Conservation (phyloP, 2,797 vertebrate genomes). For the Champsocephalus esox region DNA sequence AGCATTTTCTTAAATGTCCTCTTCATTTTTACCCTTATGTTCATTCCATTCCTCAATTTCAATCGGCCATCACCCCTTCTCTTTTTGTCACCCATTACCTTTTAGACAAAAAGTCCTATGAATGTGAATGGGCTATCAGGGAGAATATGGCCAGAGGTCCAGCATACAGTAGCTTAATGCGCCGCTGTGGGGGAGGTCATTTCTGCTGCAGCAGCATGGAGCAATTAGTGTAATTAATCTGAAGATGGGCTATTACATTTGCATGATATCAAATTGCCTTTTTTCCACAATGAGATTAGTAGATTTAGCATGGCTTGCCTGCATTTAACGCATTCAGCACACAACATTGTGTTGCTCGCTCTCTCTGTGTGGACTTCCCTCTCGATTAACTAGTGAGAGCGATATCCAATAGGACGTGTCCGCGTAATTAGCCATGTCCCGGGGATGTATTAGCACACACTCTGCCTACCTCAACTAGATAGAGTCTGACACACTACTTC, state of each 20-base stretch:
- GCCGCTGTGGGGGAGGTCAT: constrained; percentile 21
- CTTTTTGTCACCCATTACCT: constrained; percentile 21
- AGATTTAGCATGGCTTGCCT: constrained; percentile 40
- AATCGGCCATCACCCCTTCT: background rate
- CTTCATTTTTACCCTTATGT: background rate
- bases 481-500: constrained; percentile 44
- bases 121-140: constrained; percentile 15
- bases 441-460: constrained; percentile 54
- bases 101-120: constrained; percentile 18
- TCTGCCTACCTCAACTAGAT: constrained; percentile 61
- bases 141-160: constrained; percentile 30
- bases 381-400: constrained; percentile 47
- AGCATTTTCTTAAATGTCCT: background rate
- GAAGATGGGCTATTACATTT: constrained; percentile 41
- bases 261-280: constrained; percentile 44
- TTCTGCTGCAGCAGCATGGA: constrained; percentile 28
- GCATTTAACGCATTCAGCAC: constrained; percentile 12
- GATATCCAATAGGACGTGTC: constrained; percentile 59
- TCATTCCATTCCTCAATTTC: background rate
- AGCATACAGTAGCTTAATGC: background rate
- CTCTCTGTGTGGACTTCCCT: constrained; percentile 32
- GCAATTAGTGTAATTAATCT: constrained; percentile 57
- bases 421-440: constrained; percentile 69
- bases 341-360: constrained; percentile 14
- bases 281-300: constrained; percentile 45